Evolutionary conservation across 2,113 vertebrate species (phyloP), one percentile per base, ranked within the genome.

Genomic region (Sceloporus tristichus): DNA sequence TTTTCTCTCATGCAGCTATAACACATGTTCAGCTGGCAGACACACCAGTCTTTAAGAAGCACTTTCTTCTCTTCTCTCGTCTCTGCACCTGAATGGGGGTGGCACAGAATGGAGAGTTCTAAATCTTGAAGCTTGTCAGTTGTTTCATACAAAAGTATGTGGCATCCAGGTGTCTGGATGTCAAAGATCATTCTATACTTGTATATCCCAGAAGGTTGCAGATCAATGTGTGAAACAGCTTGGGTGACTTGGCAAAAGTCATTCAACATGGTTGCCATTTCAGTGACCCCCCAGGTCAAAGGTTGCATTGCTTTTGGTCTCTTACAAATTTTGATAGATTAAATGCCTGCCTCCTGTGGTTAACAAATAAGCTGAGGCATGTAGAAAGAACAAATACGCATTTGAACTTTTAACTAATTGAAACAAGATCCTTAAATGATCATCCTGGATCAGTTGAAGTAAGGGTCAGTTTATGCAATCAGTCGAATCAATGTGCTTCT

Each of bases 141-240:
- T 96, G 94, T 93, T 96, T 97, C 90, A 94, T 94, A 96, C 93
- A 92, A 96, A 96, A 96, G 91, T 96, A 96, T 97, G 95, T 86
- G 88, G 87, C 92, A 92, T n/a, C 68, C 96, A 97, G 96, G 96
- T 97, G 97, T 95, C 92, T 94, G 88, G 77, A 93, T 94, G 96
- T 97, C 97, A 97, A 96, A 97, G 97, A 95, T 96, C 96, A 54
- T 91, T 89, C 89, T 92, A 87, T 88, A 87, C 82, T 91, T 95
- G 90, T 93, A 94, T 91, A 92, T 93, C 94, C 95, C 95, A 91
- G 91, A 92, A 95, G 94, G 56, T 90, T 78, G n/a, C 3, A 89
- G 90, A 87, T 91, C 96, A 94, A 95, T 94, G 87, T 54, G 93
- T 85, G 86, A 85, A 95, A 87, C 89, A 92, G 93, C 83, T 90